These are phyloP conservation scores for Acanthiza pusilla DNA, from an alignment of 2,797 vertebrate species.

Conservation along the genomic window DNA sequence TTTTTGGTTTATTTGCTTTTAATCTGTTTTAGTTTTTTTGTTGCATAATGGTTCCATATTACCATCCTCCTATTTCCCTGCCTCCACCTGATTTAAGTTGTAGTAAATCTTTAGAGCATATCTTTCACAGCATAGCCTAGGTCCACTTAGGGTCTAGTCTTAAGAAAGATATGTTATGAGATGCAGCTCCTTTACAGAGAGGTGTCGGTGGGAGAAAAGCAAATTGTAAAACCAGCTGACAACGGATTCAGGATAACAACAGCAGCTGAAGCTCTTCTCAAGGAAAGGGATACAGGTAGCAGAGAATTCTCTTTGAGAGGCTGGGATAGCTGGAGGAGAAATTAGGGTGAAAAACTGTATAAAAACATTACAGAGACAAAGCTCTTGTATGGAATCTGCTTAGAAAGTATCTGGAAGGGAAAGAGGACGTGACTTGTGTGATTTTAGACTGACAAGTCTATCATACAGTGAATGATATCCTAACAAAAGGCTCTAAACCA, in stretches of 20 bases:
- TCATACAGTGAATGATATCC: not conserved
- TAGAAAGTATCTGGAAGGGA: not conserved
- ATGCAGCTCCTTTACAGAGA: not conserved
- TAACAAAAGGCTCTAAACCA: not conserved
- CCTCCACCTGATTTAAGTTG: not conserved
- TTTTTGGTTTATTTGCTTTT: not conserved
- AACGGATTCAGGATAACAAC: not conserved
- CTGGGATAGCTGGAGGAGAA: not conserved
- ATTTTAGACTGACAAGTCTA: not conserved
- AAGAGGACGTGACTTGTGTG: not conserved
- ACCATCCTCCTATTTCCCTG: not conserved
- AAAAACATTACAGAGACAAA: not conserved
- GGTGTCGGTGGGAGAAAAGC: not conserved
- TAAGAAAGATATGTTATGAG: not conserved
- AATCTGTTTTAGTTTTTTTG: not conserved
- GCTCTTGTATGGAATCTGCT: not conserved
- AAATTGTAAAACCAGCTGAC: not conserved
- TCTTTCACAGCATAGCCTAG: not conserved
- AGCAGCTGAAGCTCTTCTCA: not conserved
- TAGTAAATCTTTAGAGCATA: not conserved
- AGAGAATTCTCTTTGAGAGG: not conserved
- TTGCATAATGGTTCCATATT: accelerated
- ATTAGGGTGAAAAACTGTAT: not conserved
- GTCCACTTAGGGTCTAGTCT: not conserved
- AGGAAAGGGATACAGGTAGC: not conserved